Evolutionary conservation across 2,113 vertebrate species (phyloP), one percentile per base, ranked within the genome.

Genomic region (Hyperoodon ampullatus): DNA sequence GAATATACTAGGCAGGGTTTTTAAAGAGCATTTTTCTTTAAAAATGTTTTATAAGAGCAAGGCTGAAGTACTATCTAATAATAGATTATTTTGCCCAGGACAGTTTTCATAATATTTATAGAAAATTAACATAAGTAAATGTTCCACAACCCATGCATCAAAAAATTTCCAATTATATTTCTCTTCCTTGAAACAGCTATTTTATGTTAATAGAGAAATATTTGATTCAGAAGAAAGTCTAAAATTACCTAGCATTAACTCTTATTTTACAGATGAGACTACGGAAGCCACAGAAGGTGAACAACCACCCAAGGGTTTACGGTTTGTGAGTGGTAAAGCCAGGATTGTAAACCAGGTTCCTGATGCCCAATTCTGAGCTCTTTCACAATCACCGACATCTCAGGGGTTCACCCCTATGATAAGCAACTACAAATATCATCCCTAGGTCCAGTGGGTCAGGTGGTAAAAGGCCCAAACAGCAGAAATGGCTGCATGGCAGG

Each of bases 21-120:
- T 77, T 83, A 88, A 78, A 55, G 23, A 24, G 63, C 14, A 93
- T 86, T 65, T 74, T 28, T 70, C 53, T 71, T 84, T 91, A 47
- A 28, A 95, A 77, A 53, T 53, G 53, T 53, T 53, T 88, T 89
- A 65, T 30, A 6, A 92, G 83, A 87, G 13, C 53, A 88, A 90
- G 72, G 19, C 63, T 72, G 21, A 6, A 55, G 19, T 66, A 61
- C 30, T 61, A 50, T 50, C 82, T 82, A 95, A 90, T 12, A 88
- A n/a, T n/a, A 82, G 26, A n/a, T 87, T 87, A 66, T 68, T 77
- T 83, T 82, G 26, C 82, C 66, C 58, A 93, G 16, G 72, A 63
- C 2, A 50, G 23, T 92, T 93, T 92, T 93, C 44, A 93, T 42
- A 95, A 82, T 30, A 93, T 58, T 94, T 77, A 75, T 90, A 33